phyloP scores from a whole-genome alignment of 2,888 invertebrate species.

The Cenopis cana region DNA sequence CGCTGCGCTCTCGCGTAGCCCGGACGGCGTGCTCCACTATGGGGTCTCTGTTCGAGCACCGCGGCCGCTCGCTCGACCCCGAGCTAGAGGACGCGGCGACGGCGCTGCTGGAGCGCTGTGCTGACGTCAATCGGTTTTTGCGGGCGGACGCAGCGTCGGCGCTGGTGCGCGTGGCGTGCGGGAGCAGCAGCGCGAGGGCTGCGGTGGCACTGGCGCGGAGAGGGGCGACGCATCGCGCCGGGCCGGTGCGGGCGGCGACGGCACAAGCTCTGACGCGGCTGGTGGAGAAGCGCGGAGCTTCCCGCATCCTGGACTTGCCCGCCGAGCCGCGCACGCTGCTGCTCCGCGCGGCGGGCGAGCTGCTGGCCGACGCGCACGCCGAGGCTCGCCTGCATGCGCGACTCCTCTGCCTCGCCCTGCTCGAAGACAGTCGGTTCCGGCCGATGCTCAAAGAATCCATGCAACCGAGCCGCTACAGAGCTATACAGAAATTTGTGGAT shows the following conservation, averaged over 20 bases:
- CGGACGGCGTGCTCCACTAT: constrained; percentile 94
- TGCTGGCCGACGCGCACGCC: constrained; percentile 93
- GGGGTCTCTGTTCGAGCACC: constrained; percentile 90
- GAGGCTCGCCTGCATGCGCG: constrained; percentile 94
- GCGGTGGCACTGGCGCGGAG: constrained; percentile 87
- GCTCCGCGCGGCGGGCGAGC: constrained; percentile 91
- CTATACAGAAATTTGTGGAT: constrained; percentile 92
- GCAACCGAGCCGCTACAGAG: constrained; percentile 90
- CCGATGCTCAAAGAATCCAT: constrained; percentile 92
- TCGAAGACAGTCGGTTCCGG: constrained; percentile 90
- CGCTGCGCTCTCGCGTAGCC: constrained; percentile 96
- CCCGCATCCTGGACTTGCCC: constrained; percentile 89
- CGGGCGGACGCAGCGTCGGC: constrained; percentile 94
- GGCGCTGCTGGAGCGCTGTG: constrained; percentile 93
- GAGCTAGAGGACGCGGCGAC: constrained; percentile 95
- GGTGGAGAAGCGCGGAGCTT: constrained; percentile 90
- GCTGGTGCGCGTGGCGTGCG: constrained; percentile 92
- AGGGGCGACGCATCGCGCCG: constrained; percentile 93
- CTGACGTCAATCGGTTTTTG: constrained; percentile 97
- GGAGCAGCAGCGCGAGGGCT: constrained; percentile 88
- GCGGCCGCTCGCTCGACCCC: constrained; percentile 85
- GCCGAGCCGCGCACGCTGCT: constrained; percentile 92
- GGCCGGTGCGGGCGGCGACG: constrained; percentile 93
- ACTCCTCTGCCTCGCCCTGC: constrained; percentile 89
- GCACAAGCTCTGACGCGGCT: constrained; percentile 91